Conservation (phyloP, 2,797 vertebrate species). For the Anniella stebbinsi region DNA sequence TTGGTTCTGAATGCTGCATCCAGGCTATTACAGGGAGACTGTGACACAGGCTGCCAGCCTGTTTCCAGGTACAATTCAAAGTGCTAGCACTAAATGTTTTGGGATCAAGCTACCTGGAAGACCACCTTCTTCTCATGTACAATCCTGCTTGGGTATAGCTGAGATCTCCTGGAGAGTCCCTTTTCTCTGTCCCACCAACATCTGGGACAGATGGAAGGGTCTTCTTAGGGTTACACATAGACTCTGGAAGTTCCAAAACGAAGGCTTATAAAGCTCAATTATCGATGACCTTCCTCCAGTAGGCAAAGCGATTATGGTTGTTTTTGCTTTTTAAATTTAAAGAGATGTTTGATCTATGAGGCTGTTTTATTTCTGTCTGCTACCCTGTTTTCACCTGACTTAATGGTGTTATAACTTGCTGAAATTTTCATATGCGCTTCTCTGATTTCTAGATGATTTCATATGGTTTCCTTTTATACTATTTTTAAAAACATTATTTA, state of each 20-base stretch:
- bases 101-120: neutral
- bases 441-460: no score
- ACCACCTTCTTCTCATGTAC: neutral
- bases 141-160: neutral
- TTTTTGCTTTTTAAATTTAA: no score
- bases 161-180: neutral
- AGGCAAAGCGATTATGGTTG: no score
- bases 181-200: neutral
- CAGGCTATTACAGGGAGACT: neutral
- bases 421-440: no score
- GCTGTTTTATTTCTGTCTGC: no score
- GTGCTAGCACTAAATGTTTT: neutral
- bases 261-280: neutral
- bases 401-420: no score
- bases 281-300: no score
- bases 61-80: neutral
- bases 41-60: neutral
- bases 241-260: neutral
- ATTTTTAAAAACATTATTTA: no score
- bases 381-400: no score
- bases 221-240: neutral
- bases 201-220: neutral
- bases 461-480: no score
- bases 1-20: neutral
- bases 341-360: no score